Base-by-base conservation (phyloP, 1,140 invertebrate species). In the Phthorimaea operculella region DNA sequence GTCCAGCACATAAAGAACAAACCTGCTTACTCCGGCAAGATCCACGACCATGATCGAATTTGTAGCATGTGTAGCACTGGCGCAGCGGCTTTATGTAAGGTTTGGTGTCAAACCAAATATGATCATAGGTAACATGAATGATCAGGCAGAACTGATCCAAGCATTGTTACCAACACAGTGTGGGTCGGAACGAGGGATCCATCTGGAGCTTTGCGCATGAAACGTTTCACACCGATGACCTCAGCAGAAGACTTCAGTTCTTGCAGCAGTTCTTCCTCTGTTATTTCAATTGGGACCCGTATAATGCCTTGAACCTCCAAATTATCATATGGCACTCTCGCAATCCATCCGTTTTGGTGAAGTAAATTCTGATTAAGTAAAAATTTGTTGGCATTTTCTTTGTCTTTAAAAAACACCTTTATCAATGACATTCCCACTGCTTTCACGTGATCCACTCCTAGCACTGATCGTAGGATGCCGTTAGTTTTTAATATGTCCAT, bases 51-150 rank as follows among this genome's bases (percentile, higher is more conserved):
- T 51, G 50, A 15, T 33, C 50, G 14, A 51, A 51, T 9, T 52
- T 52, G n/a, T 52, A 52, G n/a, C 51, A 52, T 4, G 11, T 17
- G 12, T 14, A 52, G 16, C 51, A 52, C 6, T 52, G 51, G 5
- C 12, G 33, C 4, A 52, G 8, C 10, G 51, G 51, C 33, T 17
- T 36, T 3, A 42, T 7, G n/a, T 52, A 52, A 17, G 10, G 8
- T 17, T 14, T 16, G 11, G 36, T 33, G 8, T n/a, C 11, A 1
- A 52, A 17, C 51, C 51, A 42, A 8, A 39, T 52, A 11, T 39
- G 14, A 6, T 52, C 51, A 39, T 39, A 52, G 4, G 33, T 52
- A 4, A 39, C 14, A 17, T 52, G 33, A 12, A 17, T 52, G 33
- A 12, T 52, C 51, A 3, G 51, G 51, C 4, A 12, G 36, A 12